Percentiles rank a stretch among this genome's conserved stretches.
phyloP scores from a whole-genome alignment of 2,888 invertebrate genomes.

The Eupithecia subumbrata region DNA sequence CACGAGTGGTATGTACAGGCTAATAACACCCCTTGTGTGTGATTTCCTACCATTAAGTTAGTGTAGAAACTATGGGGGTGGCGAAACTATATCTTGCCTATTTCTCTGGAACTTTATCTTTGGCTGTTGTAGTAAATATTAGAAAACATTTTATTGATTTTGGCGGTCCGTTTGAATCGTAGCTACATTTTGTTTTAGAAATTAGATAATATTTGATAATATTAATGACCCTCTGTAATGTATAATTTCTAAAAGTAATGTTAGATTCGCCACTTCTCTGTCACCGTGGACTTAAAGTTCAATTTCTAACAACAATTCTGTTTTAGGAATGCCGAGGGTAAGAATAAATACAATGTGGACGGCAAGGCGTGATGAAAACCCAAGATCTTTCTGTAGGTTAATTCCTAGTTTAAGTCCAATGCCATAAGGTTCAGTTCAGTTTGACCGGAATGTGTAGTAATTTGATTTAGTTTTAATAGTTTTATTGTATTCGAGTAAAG shows the following conservation, averaged over 20 bases:
- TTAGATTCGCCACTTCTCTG: constrained; percentile 46
- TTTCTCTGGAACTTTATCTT: background rate
- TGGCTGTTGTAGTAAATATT: background rate
- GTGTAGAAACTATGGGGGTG: constrained; percentile 31
- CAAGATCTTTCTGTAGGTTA: constrained; percentile 38
- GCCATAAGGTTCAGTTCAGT: constrained; percentile 46
- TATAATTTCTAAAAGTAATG: background rate
- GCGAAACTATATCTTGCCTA: constrained; percentile 35
- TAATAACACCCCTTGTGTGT: constrained; percentile 46
- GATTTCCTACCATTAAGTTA: constrained; percentile 34
- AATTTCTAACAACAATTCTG: constrained; percentile 43
- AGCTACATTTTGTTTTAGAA: background rate
- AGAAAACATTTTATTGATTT: background rate
- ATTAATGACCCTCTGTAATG: background rate
- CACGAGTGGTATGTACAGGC: constrained; percentile 75
- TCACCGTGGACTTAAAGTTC: constrained; percentile 13
- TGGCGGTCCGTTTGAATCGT: background rate
- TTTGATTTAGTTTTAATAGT: constrained; percentile 34
- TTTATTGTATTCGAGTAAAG: background rate
- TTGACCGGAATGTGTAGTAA: constrained; percentile 40
- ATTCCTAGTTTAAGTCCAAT: constrained; percentile 45
- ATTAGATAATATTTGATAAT: background rate
- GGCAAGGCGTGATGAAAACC: constrained; percentile 68
- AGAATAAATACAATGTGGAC: constrained; percentile 74
- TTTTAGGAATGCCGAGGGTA: constrained; percentile 77